Percentiles rank a stretch among this genome's conserved stretches.
Conservation (phyloP, 2,113 vertebrate genomes). For the Phocoena sinus region DNA sequence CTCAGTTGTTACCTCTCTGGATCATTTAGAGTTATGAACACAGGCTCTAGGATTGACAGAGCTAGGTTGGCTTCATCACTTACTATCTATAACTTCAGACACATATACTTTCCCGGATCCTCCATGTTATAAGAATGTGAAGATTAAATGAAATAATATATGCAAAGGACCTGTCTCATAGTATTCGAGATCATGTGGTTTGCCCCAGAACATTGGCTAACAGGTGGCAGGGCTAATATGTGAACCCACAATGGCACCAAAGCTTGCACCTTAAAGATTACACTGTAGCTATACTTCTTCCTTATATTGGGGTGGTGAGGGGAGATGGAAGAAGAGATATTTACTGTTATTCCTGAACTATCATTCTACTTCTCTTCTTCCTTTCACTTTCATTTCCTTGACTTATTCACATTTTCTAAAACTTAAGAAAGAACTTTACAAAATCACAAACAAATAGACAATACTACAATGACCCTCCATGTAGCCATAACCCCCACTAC, state of each 20-base stretch:
- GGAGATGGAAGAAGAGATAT: neutral
- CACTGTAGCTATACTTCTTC: neutral
- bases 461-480: neutral
- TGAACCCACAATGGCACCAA: neutral
- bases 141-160: neutral
- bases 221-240: neutral
- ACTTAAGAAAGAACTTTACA: neutral
- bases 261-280: neutral
- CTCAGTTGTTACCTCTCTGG: neutral
- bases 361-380: neutral
- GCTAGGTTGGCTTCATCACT: neutral
- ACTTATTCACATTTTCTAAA: neutral
- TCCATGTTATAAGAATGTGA: neutral
- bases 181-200: neutral
- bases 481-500: neutral
- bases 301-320: neutral
- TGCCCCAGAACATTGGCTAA: neutral
- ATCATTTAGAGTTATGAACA: neutral
- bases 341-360: neutral
- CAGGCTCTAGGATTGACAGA: neutral
- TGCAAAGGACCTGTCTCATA: neutral
- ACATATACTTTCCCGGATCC: neutral
- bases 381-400: neutral
- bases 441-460: neutral
- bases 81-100: neutral